phyloP scores from a whole-genome alignment of 2,113 vertebrate species.

The Myanophis thanlyinensis region DNA sequence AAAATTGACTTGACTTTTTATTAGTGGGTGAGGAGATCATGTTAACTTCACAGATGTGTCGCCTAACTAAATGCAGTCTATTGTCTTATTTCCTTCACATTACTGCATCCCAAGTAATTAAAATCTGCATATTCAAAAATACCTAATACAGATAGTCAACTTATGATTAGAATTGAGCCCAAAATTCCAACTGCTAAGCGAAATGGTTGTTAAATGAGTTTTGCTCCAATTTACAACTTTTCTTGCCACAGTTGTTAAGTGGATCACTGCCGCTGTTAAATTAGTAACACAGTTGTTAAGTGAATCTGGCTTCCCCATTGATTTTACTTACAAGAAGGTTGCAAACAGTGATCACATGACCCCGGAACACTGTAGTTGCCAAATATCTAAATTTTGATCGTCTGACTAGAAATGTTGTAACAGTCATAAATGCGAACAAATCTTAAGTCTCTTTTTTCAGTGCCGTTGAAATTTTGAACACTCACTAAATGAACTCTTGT shows the following conservation, averaged over 20 bases:
- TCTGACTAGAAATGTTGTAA: neutral
- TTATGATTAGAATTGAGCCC: neutral
- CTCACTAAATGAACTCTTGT: neutral
- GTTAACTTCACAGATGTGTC: neutral
- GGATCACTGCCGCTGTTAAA: neutral
- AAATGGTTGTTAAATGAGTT: neutral
- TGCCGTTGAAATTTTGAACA: neutral
- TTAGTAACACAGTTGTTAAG: neutral
- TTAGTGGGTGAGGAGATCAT: neutral
- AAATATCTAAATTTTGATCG: neutral
- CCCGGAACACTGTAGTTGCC: neutral
- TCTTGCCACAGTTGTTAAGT: neutral
- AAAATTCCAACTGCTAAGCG: neutral
- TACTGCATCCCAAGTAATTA: neutral
- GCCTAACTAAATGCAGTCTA: neutral
- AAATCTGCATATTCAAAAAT: neutral
- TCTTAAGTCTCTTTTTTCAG: neutral
- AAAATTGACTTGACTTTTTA: neutral
- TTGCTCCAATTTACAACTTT: neutral
- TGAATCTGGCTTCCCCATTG: neutral
- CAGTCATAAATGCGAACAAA: neutral
- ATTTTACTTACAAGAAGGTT: neutral
- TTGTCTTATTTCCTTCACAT: neutral
- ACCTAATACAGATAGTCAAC: neutral
- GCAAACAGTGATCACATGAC: neutral